Evolutionary conservation across 1,140 invertebrate species (phyloP), one percentile per base, ranked within the genome.

Genomic region (Carcinoscorpius rotundicauda): DNA sequence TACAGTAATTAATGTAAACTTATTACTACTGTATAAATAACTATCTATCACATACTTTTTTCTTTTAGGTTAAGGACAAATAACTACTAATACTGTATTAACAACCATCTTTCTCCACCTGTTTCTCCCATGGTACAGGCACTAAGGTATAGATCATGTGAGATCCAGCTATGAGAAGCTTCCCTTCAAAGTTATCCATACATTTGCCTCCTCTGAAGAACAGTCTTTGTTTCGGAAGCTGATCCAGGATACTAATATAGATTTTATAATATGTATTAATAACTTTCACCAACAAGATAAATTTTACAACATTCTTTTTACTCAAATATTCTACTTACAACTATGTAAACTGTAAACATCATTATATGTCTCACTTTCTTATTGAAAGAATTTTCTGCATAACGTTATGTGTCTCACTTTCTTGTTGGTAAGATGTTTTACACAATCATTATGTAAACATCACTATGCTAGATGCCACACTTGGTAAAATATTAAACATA

Each of bases 171-270:
- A 81, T 75, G 73, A 79, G 78, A 52, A 81, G 66, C 61, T 74
- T 73, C 1, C 80, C 80, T 73, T 81, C 79, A 75, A 79, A 81
- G 61, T 81, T 80, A 49, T 76, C 78, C n/a, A 81, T 68, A 61
- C 69, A 71, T 4, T 65, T 69, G 11, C 80, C 80, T 52, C 78
- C 77, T 67, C 76, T 72, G 66, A 82, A 81, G 56, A 75, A 75
- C 3, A 82, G 74, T 10, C 75, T 76, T 71, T 82, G 80, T 67
- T 82, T 82, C 58, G 77, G 76, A 62, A 81, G 78, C 65, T 80
- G 79, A 71, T 82, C 79, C 61, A 82, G 71, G 66, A 81, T 76
- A 71, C 80, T 81, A 68, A 49, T 66, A 29, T 2, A 29, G 29
- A 29, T 29, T 29, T 29, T 29, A 29, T 29, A 29, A 29, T 29